Base-by-base conservation (phyloP, 2,888 invertebrate genomes). In the Tuta absoluta region DNA sequence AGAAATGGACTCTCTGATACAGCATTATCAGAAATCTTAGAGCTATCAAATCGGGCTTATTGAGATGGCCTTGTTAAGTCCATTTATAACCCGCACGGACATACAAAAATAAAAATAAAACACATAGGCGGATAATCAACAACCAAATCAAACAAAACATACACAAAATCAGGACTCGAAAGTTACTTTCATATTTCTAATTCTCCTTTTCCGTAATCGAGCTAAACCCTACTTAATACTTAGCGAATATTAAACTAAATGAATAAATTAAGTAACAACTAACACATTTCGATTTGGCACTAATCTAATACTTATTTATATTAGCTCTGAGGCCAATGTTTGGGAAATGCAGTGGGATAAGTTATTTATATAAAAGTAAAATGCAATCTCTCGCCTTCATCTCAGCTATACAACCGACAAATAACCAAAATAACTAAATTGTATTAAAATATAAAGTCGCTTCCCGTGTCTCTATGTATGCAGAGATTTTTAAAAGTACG, bases 211-310 rank as follows among this genome's bases (percentile, higher is more conserved):
- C 24, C 19, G 2, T 28, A 53, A 28, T n/a, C n/a, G n/a, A 53
- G n/a, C 11, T 33, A 69, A 70, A 70, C 75, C 72, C 76, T 78
- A 74, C 78, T 72, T 64, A 70, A 72, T 38, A 61, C 48, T 61
- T 61, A 61, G 17, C 45, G 8, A 48, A 61, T 67, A 75, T 67
- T 64, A 65, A 69, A 72, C 71, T 72, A 77, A 85, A 79, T 73
- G 70, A 88, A 89, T 90, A 90, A 89, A 87, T 89, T 87, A 91
- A 87, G 85, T 87, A 88, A 89, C 84, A 76, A 74, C 69, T 75
- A 74, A 77, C 72, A 75, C 80, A 79, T 78, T 74, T 75, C 70
- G 77, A 78, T 88, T 91, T 90, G 90, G 91, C 91, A 91, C 91
- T 89, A 87, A 73, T 78, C 87, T 88, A 88, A 84, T 81, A 82